These are phyloP conservation scores for Psettodes erumei DNA, from an alignment of 2,113 vertebrate genomes.

Conservation along the genomic window DNA sequence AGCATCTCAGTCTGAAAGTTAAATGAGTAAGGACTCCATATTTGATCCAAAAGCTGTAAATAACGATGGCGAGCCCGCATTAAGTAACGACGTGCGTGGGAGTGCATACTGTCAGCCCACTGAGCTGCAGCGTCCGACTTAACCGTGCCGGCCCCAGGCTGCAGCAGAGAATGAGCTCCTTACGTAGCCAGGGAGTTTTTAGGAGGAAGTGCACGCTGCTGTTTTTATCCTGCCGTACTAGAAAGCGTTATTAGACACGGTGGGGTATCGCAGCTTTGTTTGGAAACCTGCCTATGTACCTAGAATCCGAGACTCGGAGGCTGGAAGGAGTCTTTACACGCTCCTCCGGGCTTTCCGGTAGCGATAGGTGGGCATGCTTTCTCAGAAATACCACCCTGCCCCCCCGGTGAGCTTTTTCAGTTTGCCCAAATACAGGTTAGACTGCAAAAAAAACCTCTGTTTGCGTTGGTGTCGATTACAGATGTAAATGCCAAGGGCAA, in stretches of 20 bases:
- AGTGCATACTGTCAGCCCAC: conserved; percentile 5
- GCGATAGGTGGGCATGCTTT: neutral
- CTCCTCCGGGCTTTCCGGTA: conserved; percentile 27
- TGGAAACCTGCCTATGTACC: conserved; percentile 35
- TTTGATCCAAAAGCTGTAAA: conserved; percentile 27
- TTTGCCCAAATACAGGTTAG: neutral
- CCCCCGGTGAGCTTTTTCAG: neutral
- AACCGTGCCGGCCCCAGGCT: conserved; percentile 28
- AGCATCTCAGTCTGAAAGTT: neutral
- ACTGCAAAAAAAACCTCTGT: neutral
- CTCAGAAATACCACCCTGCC: conserved; percentile 17
- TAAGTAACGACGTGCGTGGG: neutral
- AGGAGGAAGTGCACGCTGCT: conserved; percentile 35
- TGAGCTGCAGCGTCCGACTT: conserved; percentile 9
- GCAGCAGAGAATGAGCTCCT: conserved; percentile 1
- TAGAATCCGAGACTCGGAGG: conserved; percentile 39
- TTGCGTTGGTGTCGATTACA: neutral
- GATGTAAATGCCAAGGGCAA: neutral
- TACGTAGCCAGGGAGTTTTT: conserved; percentile 23
- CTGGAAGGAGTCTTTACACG: conserved; percentile 3
- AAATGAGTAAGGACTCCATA: neutral
- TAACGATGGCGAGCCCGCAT: conserved; percentile 1
- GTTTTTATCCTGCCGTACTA: conserved; percentile 52
- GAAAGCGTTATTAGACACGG: conserved; percentile 48
- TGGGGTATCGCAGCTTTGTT: conserved; percentile 55